phyloP scores from a whole-genome alignment of 2,797 vertebrate species.

The Coilia nasus region DNA sequence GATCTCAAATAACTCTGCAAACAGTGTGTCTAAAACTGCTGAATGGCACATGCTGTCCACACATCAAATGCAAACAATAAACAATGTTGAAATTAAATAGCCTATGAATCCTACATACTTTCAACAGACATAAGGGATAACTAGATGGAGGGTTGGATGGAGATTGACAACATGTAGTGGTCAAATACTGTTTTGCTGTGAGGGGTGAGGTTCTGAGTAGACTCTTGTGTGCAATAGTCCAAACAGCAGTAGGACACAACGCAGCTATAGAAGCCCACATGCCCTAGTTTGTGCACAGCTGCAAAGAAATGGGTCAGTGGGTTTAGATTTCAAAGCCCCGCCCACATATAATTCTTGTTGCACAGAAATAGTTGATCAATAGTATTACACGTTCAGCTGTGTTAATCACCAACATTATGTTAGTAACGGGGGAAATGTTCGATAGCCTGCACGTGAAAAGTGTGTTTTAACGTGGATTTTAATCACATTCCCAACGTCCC shows the following conservation, averaged over 20 bases:
- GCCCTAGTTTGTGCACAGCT: not conserved
- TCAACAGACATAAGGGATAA: not conserved
- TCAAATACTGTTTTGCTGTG: not conserved
- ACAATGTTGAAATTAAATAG: not conserved
- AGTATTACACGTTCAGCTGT: not conserved
- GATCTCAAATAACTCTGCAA: not conserved
- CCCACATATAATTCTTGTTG: conserved; percentile 27
- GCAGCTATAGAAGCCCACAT: not conserved
- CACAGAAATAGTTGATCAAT: not conserved
- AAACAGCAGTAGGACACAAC: not conserved
- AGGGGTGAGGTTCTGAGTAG: not conserved
- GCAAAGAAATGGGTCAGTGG: conserved; percentile 66
- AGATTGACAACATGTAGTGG: not conserved
- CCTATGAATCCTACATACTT: not conserved
- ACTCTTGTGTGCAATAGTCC: not conserved
- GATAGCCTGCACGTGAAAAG: too few relatives aligned
- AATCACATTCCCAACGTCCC: too few relatives aligned
- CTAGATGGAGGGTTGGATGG: not conserved
- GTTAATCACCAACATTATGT: not conserved
- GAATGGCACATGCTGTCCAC: too few relatives aligned
- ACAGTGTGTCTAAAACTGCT: too few relatives aligned
- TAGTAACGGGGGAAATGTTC: too few relatives aligned
- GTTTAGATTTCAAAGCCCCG: conserved; percentile 43
- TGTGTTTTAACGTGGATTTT: too few relatives aligned
- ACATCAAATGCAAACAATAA: not conserved